phyloP scores from a whole-genome alignment of 2,797 vertebrate species.

The Sebastes hubbsi region DNA sequence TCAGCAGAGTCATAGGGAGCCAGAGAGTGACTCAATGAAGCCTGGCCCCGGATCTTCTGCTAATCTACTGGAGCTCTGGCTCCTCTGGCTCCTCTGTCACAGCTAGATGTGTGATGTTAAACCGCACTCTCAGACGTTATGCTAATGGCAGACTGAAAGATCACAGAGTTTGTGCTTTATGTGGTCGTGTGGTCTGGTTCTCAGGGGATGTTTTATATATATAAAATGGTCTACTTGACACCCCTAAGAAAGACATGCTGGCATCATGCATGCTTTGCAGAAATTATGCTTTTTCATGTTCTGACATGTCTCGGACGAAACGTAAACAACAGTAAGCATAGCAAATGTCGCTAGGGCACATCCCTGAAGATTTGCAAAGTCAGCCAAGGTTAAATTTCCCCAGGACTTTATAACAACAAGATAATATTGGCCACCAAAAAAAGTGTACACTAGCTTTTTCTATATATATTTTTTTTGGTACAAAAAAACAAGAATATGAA shows the following conservation, averaged over 20 bases:
- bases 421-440: too few relatives aligned
- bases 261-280: too few relatives aligned
- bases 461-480: too few relatives aligned
- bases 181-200: not conserved
- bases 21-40: constrained; percentile 31
- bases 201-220: not conserved
- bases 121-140: constrained; percentile 6
- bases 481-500: too few relatives aligned
- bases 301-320: too few relatives aligned
- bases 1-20: constrained; percentile 47
- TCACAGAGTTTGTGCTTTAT: not conserved
- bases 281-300: too few relatives aligned
- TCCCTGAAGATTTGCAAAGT: too few relatives aligned
- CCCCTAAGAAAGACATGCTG: too few relatives aligned
- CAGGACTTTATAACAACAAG: too few relatives aligned
- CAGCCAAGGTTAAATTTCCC: too few relatives aligned
- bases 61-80: constrained; percentile 52
- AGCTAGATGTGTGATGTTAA: constrained; percentile 1
- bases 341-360: not conserved
- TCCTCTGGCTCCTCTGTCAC: constrained; percentile 26
- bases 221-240: too few relatives aligned
- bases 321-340: not conserved
- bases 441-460: too few relatives aligned
- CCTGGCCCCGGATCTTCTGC: constrained; percentile 41
- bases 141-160: not conserved